A percentile compares a stretch with the other conserved stretches of the same genome.
phyloP scores from a whole-genome alignment of 2,797 vertebrate species.

The Sebastes hopkinsi region DNA sequence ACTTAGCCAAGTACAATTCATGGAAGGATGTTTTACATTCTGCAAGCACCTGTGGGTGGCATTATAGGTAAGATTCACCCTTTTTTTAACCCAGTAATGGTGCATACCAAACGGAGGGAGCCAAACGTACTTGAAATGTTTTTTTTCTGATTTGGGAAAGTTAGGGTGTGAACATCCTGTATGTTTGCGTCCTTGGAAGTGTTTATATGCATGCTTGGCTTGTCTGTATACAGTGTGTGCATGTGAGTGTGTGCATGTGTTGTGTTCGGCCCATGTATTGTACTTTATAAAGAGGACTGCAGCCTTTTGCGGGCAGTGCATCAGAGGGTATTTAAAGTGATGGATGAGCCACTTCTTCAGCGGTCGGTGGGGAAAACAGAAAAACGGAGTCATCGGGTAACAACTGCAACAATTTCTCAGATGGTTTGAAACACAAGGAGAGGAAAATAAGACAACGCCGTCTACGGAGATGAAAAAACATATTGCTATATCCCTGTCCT shows the following conservation, averaged over 20 bases:
- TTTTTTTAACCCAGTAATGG: not conserved
- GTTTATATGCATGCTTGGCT: not conserved
- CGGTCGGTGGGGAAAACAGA: slow-evolving; percentile 46
- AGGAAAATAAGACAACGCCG: slow-evolving; percentile 54
- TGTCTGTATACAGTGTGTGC: not conserved
- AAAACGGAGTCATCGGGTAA: slow-evolving; percentile 52
- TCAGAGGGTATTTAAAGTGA: slow-evolving; percentile 60
- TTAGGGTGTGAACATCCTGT: not conserved
- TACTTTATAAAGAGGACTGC: slow-evolving; percentile 23
- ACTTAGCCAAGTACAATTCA: not conserved
- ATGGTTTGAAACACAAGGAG: slow-evolving; percentile 51
- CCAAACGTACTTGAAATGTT: not conserved
- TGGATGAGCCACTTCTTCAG: slow-evolving; percentile 58
- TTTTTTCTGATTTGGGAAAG: not conserved
- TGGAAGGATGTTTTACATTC: not conserved
- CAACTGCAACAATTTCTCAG: slow-evolving; percentile 49
- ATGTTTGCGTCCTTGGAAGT: not conserved
- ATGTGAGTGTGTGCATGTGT: not conserved
- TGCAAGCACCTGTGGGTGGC: not conserved
- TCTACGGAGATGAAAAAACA: slow-evolving; percentile 44
- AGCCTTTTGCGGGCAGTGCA: slow-evolving; percentile 21
- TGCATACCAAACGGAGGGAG: not conserved
- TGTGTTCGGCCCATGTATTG: not conserved
- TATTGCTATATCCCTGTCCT: slow-evolving; percentile 33
- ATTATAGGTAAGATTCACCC: not conserved